These are phyloP conservation scores for Mizuhopecten yessoensis DNA, from an alignment of 1,140 invertebrate genomes.

Conservation along the genomic window DNA sequence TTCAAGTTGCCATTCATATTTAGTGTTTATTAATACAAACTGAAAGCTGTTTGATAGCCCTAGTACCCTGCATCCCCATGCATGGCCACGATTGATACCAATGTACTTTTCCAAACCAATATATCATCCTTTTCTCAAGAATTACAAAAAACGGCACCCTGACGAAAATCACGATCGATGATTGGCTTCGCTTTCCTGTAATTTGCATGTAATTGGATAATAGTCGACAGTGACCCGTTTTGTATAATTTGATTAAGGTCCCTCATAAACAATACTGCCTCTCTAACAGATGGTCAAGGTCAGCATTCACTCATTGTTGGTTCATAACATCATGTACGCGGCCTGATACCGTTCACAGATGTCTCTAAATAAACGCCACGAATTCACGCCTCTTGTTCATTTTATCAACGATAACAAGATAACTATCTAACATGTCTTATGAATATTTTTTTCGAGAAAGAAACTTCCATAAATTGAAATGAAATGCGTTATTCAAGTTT, in stretches of 20 bases:
- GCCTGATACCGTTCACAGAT: conserved; percentile 33
- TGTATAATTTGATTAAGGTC: not conserved
- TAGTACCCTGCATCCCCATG: not conserved
- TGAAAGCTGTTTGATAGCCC: no score
- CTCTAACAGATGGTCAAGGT: conserved; percentile 30
- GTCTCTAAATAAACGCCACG: not conserved
- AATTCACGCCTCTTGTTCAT: not conserved
- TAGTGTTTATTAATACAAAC: no score
- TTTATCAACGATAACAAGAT: not conserved
- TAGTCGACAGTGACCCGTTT: not conserved
- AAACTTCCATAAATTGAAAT: not conserved
- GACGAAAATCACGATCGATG: conserved; percentile 15
- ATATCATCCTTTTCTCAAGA: not conserved
- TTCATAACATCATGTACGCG: not conserved
- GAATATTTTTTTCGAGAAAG: not conserved
- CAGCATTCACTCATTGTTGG: not conserved
- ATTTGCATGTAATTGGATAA: not conserved
- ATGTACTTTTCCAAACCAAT: not conserved
- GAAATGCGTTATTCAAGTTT: not conserved
- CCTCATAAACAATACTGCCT: conserved; percentile 2
- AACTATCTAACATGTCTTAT: not conserved
- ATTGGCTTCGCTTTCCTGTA: not conserved
- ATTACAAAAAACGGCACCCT: not conserved
- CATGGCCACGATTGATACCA: not conserved
- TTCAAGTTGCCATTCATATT: no score